Evolutionary conservation across 1,140 invertebrate species (phyloP).

Genomic region (Bombus sylvicola): DNA sequence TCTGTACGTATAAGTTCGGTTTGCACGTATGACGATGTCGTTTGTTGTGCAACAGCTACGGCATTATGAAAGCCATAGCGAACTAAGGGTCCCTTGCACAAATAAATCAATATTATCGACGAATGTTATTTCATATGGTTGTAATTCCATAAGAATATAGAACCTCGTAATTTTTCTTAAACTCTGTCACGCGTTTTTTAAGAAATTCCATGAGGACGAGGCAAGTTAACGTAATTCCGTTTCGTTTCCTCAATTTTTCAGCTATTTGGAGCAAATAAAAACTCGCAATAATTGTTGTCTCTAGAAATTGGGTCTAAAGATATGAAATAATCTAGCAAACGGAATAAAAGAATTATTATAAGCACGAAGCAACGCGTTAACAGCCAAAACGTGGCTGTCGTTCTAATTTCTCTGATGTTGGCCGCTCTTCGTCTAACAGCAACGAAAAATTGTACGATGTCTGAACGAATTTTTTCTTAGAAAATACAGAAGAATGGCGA

Average conservation of each 20-base stretch:
- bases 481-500: not conserved
- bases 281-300: not conserved
- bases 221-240: not conserved
- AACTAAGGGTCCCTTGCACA: not conserved
- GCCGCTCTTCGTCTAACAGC: too few species aligned
- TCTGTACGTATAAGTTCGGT: not conserved
- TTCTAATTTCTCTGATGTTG: not conserved
- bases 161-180: not conserved
- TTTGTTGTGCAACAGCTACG: not conserved
- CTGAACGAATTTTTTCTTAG: not conserved
- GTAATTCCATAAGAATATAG: not conserved
- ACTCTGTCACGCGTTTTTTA: not conserved
- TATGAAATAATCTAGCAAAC: too few species aligned
- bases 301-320: not conserved
- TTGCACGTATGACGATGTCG: not conserved
- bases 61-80: not conserved
- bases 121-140: not conserved
- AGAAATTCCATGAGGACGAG: not conserved
- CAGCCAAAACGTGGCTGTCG: not conserved
- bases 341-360: too few species aligned
- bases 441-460: too few species aligned
- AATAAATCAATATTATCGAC: not conserved
- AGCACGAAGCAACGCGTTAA: too few species aligned
- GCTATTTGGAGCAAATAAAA: slow-evolving; percentile 8
- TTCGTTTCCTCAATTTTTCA: not conserved